Conservation (phyloP, 2,797 vertebrate species). For the Macroramphosus scolopax region DNA sequence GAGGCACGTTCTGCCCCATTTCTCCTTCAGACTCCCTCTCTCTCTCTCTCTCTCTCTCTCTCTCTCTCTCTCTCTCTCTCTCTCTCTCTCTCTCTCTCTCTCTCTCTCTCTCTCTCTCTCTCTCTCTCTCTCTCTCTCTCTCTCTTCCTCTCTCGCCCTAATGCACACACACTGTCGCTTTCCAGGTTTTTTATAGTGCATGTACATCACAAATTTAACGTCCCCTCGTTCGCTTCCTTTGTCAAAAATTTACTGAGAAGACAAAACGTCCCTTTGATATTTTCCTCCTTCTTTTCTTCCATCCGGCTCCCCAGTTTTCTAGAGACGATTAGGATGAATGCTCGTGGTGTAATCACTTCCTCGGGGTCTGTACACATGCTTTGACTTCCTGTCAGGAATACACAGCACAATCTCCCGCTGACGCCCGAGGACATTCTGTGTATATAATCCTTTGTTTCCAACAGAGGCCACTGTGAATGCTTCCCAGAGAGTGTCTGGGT, state of each 20-base stretch:
- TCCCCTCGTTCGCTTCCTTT: not conserved
- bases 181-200: slow-evolving; percentile 1
- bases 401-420: slow-evolving; percentile 23
- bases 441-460: slow-evolving; percentile 40
- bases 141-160: too few species aligned
- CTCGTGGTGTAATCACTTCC: slow-evolving; percentile 43
- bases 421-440: slow-evolving; percentile 42
- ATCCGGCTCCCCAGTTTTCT: too few species aligned
- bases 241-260: slow-evolving; percentile 5
- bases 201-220: slow-evolving; percentile 7
- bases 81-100: too few species aligned
- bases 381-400: slow-evolving; percentile 33
- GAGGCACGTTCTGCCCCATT: slow-evolving; percentile 9
- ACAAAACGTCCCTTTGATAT: not conserved
- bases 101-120: too few species aligned
- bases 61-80: too few species aligned
- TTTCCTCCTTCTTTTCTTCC: too few species aligned
- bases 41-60: not conserved
- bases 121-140: too few species aligned
- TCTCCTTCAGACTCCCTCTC: not conserved
- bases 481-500: slow-evolving; percentile 39
- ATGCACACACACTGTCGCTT: slow-evolving; percentile 8
- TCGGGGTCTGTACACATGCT: slow-evolving; percentile 21
- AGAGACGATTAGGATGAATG: slow-evolving; percentile 32
- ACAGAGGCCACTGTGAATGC: slow-evolving; percentile 40